These are phyloP conservation scores for Charanyca ferruginea DNA, from an alignment of 2,888 invertebrate genomes.

Conservation along the genomic window DNA sequence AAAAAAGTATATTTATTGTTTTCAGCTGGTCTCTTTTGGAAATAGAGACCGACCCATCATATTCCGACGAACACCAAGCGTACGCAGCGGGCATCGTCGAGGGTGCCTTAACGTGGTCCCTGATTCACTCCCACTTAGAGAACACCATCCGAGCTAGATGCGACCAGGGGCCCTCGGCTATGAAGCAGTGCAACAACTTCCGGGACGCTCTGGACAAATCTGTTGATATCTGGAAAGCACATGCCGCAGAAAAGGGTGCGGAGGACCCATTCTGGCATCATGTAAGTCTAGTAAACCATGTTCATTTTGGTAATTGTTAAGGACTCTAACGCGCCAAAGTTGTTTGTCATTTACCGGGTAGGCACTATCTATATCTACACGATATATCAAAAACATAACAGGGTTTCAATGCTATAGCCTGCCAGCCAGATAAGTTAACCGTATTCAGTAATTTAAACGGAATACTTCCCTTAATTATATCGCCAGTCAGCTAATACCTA, in stretches of 20 bases:
- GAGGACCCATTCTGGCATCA: conserved; percentile 96
- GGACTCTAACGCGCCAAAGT: neutral
- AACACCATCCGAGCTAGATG: conserved; percentile 92
- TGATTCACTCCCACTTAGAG: conserved; percentile 95
- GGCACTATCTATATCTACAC: neutral
- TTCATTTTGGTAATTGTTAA: neutral
- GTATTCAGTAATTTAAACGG: neutral
- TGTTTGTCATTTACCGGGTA: neutral
- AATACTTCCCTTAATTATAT: neutral
- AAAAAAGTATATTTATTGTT: neutral
- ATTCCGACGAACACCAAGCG: conserved; percentile 95
- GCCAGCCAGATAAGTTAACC: neutral
- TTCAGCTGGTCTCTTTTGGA: conserved; percentile 95
- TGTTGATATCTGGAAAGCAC: conserved; percentile 91
- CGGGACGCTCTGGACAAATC: conserved; percentile 93
- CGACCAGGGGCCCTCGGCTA: conserved; percentile 80
- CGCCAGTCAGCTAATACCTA: neutral
- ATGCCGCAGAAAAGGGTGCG: conserved; percentile 85
- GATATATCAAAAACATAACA: neutral
- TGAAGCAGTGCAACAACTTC: conserved; percentile 92
- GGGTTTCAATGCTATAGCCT: neutral
- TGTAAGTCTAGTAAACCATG: conserved; percentile 80
- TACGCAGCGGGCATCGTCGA: conserved; percentile 96
- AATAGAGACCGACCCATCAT: conserved; percentile 94
- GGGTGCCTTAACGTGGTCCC: conserved; percentile 95